These are phyloP conservation scores for Hermodice carunculata DNA, from an alignment of 2,888 invertebrate species.

Conservation along the genomic window DNA sequence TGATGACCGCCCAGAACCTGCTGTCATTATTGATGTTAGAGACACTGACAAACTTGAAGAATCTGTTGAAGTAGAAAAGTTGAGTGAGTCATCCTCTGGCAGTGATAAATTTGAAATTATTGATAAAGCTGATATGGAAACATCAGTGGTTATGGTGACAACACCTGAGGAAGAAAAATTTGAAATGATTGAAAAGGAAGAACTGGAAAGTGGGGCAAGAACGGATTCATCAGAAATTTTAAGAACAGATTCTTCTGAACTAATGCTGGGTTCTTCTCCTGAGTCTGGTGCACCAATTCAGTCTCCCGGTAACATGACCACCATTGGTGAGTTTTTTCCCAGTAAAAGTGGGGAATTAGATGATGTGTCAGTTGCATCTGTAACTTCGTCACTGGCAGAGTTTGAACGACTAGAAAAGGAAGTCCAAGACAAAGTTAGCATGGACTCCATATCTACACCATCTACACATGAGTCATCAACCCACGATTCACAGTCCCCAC, in stretches of 20 bases:
- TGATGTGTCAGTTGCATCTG: slow-evolving; percentile 79
- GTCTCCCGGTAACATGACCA: no score
- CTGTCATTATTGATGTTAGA: slow-evolving; percentile 41
- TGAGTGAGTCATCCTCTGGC: slow-evolving; percentile 53
- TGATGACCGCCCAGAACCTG: slow-evolving; percentile 87
- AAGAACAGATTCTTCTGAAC: slow-evolving; percentile 76
- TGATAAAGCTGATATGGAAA: slow-evolving; percentile 15
- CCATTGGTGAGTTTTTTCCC: no score
- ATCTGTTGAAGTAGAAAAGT: slow-evolving; percentile 34
- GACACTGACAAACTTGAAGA: slow-evolving; percentile 26
- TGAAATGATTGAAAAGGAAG: slow-evolving; percentile 20
- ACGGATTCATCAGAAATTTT: slow-evolving; percentile 73
- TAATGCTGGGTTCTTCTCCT: slow-evolving; percentile 66
- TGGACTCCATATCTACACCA: slow-evolving; percentile 21
- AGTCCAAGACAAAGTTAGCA: slow-evolving; percentile 32
- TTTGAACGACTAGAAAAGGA: slow-evolving; percentile 43
- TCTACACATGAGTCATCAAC: slow-evolving; percentile 6
- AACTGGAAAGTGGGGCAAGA: slow-evolving; percentile 39
- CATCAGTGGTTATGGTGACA: no score
- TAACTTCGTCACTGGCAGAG: slow-evolving; percentile 44
- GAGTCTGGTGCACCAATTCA: neutral
- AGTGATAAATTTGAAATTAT: slow-evolving; percentile 60
- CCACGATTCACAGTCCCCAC: neutral
- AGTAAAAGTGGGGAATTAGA: slow-evolving; percentile 84
- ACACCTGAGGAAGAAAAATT: no score